Evolutionary conservation across 2,113 vertebrate genomes (phyloP).

Genomic region (Loxodonta africana): DNA sequence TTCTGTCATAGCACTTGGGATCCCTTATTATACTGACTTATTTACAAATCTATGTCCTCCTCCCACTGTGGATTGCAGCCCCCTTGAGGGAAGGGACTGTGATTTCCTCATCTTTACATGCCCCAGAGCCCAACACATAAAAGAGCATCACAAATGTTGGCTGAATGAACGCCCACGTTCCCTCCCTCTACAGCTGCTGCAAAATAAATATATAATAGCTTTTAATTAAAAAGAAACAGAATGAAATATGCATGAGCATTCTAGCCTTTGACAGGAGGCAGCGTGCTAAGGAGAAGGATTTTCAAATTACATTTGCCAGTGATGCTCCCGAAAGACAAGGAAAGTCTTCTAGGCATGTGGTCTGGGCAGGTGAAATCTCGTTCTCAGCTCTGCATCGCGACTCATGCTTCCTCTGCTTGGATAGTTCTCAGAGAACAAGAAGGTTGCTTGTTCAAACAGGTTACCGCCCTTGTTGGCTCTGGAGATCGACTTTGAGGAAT

Average conservation of each 20-base stretch:
- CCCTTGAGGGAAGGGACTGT: background rate
- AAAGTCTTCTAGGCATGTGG: background rate
- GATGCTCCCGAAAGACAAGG: background rate
- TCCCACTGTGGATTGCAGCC: background rate
- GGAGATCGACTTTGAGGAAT: background rate
- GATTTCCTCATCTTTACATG: background rate
- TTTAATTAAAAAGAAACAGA: conserved; percentile 79
- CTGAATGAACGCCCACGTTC: background rate
- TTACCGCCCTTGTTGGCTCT: too few relatives aligned
- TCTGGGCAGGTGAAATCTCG: background rate
- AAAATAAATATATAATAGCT: conserved; percentile 71
- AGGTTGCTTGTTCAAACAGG: background rate
- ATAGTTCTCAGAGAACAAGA: background rate
- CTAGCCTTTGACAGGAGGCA: conserved; percentile 46
- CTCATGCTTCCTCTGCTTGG: background rate
- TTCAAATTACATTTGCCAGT: conserved; percentile 41
- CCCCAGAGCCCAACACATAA: background rate
- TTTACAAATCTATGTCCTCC: background rate
- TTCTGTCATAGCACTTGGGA: background rate
- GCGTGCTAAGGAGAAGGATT: conserved; percentile 25
- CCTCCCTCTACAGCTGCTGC: background rate
- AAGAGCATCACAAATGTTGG: background rate
- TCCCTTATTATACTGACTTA: background rate
- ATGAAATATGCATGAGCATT: conserved; percentile 64
- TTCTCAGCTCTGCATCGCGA: background rate